Percentiles rank a stretch among this genome's conserved stretches.
These are phyloP conservation scores for Brachypteracias leptosomus DNA, from an alignment of 2,113 vertebrate species.

Conservation along the genomic window DNA sequence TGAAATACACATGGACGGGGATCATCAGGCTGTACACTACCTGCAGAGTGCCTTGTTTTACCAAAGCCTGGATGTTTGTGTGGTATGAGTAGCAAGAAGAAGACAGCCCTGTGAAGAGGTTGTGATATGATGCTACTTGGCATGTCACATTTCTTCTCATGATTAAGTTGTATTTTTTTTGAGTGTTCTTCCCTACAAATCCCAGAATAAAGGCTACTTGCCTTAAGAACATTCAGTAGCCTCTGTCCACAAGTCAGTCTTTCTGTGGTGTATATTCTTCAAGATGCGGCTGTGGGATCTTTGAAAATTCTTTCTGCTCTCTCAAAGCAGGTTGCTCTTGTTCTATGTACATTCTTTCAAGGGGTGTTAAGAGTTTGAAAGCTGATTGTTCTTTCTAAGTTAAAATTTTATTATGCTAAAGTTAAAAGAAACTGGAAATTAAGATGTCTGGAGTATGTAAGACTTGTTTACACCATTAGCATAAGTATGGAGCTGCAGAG, in stretches of 20 bases:
- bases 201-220: neutral
- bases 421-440: neutral
- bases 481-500: neutral
- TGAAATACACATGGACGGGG: neutral
- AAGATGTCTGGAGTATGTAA: neutral
- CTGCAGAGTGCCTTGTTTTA: accelerated
- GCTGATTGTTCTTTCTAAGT: accelerated
- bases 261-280: neutral
- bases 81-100: neutral
- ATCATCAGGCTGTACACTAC: accelerated
- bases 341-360: neutral
- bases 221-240: accelerated
- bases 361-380: neutral
- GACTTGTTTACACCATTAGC: accelerated
- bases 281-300: neutral
- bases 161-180: neutral
- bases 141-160: neutral
- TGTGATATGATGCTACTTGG: neutral
- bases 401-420: neutral
- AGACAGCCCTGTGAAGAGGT: neutral
- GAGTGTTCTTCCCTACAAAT: neutral
- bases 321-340: neutral
- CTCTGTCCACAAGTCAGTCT: neutral
- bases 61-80: neutral
- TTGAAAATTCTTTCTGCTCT: neutral